Evolutionary conservation across 2,797 vertebrate genomes (phyloP).

Genomic region (Hybognathus amarus): DNA sequence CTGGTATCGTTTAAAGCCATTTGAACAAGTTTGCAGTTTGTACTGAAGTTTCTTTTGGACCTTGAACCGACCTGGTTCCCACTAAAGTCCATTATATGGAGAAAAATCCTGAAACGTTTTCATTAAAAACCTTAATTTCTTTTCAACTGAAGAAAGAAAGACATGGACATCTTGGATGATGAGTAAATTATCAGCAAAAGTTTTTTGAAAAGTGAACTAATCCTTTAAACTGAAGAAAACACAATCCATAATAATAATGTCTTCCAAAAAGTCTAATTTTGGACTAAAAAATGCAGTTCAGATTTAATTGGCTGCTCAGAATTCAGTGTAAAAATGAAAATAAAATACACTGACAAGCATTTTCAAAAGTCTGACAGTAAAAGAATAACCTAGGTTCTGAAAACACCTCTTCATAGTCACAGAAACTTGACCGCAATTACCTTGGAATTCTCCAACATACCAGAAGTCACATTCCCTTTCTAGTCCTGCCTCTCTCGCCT

Average conservation of each 20-base stretch:
- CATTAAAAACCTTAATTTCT: too few species aligned
- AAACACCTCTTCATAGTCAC: neutral
- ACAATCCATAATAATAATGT: neutral
- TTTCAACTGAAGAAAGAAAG: too few species aligned
- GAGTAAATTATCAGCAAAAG: too few species aligned
- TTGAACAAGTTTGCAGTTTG: too few species aligned
- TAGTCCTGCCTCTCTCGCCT: conserved; percentile 21
- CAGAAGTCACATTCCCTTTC: conserved; percentile 28
- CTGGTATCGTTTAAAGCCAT: too few species aligned
- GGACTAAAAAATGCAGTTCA: neutral
- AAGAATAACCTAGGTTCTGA: neutral
- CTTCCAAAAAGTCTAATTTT: neutral
- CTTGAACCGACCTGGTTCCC: too few species aligned
- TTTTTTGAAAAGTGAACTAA: too few species aligned
- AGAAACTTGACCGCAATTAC: conserved; percentile 18
- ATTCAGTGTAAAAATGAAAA: neutral
- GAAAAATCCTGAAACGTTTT: too few species aligned
- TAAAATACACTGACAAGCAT: neutral
- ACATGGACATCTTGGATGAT: too few species aligned
- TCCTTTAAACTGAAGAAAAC: neutral
- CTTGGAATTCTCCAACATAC: conserved; percentile 4
- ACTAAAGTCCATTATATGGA: too few species aligned
- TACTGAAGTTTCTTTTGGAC: too few species aligned
- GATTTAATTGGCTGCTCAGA: neutral
- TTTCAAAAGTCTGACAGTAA: neutral